Evolutionary conservation across 2,113 vertebrate genomes (phyloP), one percentile per base, ranked within the genome.

Genomic region (Balaenoptera acutorostrata): DNA sequence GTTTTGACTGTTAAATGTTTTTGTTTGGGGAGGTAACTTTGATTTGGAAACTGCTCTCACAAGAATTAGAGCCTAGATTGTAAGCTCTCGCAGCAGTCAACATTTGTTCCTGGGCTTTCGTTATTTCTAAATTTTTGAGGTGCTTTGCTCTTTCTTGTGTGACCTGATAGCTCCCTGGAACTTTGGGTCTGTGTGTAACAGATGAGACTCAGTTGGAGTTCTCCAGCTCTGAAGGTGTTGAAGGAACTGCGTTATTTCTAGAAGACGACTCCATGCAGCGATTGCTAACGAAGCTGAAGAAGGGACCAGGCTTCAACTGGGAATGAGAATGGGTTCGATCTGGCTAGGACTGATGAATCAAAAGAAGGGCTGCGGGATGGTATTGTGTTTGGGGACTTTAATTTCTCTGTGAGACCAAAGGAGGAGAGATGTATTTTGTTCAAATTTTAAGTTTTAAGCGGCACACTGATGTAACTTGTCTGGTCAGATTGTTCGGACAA

Each of bases 391-490:
- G 20, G 68, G 90, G 93, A 95, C 96, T 94, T 80, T 80, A 55
- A 59, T 92, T 97, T 96, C 93, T 85, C 39, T 93, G 86, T 93
- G 96, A 98, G 93, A 95, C 98, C 97, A 97, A 97, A 97, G 96
- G 96, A 90, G 88, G 96, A 95, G 93, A 97, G 89, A 85, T 72
- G 91, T 96, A 75, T 96, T 97, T 94, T 94, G 87, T 96, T 95
- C 92, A 74, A 74, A 96, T 6, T 66, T 90, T 89, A 89, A 66
- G 64, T 84, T 90, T 77, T 82, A 39, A 27, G 83, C 83, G 63
- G 69, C 46, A 36, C 94, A 27, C 93, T 52, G 72, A 93, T 77
- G 71, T 88, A 77, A 97, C 49, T 88, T 89, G 72, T 87, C 74
- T 81, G 55, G n/a, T 94, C 94, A 88, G 57, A 89, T 63, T 77